Evolutionary conservation across 2,888 invertebrate genomes (phyloP).

Genomic region (Drosophila basisetae): DNA sequence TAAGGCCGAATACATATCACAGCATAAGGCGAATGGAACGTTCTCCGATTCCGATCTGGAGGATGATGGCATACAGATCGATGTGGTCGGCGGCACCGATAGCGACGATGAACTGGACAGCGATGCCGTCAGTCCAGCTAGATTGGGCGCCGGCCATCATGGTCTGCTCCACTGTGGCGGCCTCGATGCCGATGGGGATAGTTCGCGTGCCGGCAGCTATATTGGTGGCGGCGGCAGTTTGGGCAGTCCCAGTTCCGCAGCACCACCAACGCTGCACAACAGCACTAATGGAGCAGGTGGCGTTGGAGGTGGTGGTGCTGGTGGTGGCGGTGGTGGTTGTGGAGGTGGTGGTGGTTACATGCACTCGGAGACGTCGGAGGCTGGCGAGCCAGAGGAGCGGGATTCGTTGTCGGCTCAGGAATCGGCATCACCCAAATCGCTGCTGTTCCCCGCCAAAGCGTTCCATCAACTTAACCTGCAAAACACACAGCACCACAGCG

Average conservation of each 20-base stretch:
- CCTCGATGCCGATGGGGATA: constrained; percentile 64
- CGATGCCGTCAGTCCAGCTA: constrained; percentile 85
- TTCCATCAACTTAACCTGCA: constrained; percentile 78
- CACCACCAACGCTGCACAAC: constrained; percentile 48
- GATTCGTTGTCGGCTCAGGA: constrained; percentile 41
- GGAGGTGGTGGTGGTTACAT: constrained; percentile 30
- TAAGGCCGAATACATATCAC: constrained; percentile 93
- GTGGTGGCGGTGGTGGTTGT: constrained; percentile 7
- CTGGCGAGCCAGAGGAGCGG: constrained; percentile 62
- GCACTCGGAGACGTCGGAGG: constrained; percentile 60
- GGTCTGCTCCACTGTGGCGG: constrained; percentile 53
- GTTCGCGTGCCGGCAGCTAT: constrained; percentile 71
- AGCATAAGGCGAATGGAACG: constrained; percentile 88
- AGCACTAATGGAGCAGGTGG: constrained; percentile 50
- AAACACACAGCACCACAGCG: constrained; percentile 63
- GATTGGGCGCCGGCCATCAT: constrained; percentile 52
- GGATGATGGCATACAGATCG: constrained; percentile 91
- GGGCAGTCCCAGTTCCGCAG: constrained; percentile 69
- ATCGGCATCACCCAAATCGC: constrained; percentile 59
- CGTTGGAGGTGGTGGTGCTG: neutral
- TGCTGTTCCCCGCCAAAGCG: constrained; percentile 71
- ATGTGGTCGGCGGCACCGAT: constrained; percentile 93
- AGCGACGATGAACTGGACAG: constrained; percentile 88
- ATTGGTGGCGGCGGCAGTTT: constrained; percentile 70
- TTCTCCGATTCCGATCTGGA: constrained; percentile 88